phyloP scores from a whole-genome alignment of 2,888 invertebrate genomes.

The Hypercompe scribonia region DNA sequence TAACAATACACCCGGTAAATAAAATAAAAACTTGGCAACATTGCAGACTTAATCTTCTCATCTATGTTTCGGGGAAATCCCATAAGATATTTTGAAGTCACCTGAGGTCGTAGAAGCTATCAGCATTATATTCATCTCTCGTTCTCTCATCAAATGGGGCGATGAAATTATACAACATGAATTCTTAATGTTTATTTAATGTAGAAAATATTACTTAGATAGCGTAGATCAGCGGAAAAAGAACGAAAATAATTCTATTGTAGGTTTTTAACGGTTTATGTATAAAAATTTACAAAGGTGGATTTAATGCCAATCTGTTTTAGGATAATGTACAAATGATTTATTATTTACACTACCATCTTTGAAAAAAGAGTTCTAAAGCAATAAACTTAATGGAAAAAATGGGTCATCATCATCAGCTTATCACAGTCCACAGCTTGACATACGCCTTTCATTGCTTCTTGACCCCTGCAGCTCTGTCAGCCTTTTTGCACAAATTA shows the following conservation, averaged over 20 bases:
- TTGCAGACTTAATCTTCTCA: background rate
- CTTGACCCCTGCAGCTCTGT: no score
- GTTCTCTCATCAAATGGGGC: background rate
- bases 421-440: no score
- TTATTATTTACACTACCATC: no score
- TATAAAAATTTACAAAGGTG: background rate
- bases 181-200: background rate
- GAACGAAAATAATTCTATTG: background rate
- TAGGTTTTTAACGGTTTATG: background rate
- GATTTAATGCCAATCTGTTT: no score
- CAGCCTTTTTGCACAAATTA: no score
- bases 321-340: no score
- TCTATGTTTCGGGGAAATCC: slow-evolving; percentile 8
- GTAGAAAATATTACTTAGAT: background rate
- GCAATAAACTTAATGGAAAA: no score
- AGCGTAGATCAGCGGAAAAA: background rate
- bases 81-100: slow-evolving; percentile 2
- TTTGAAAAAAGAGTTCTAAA: no score
- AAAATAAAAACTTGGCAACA: background rate
- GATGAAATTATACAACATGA: background rate
- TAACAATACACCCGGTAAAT: background rate
- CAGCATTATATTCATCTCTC: background rate
- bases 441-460: no score
- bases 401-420: no score
- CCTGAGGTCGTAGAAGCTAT: background rate